These are phyloP conservation scores for Macrotis lagotis DNA, from an alignment of 2,113 vertebrate species.

Conservation along the genomic window DNA sequence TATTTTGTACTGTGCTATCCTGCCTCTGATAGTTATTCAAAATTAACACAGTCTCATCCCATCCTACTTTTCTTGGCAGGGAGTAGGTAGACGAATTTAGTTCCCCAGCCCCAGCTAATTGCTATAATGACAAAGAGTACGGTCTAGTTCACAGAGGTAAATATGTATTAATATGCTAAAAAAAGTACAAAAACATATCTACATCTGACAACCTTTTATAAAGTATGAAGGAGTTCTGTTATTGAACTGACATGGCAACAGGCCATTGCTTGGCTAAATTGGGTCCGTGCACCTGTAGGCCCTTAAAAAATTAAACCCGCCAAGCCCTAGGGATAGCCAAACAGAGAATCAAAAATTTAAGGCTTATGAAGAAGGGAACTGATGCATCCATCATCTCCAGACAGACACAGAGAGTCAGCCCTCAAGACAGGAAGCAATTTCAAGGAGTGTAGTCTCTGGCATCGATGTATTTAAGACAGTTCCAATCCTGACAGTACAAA, in stretches of 20 bases:
- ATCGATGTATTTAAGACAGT: not conserved
- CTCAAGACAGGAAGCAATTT: not conserved
- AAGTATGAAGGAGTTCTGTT: not conserved
- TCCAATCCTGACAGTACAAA: not conserved
- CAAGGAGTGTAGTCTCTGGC: not conserved
- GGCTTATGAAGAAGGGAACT: not conserved
- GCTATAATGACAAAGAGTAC: not conserved
- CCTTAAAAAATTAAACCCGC: not conserved
- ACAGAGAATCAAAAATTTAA: not conserved
- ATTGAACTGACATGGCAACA: not conserved
- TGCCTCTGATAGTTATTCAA: not conserved
- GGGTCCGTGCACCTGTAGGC: not conserved
- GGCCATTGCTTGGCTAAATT: not conserved
- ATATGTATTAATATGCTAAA: not conserved
- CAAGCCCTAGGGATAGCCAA: not conserved
- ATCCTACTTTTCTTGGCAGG: not conserved
- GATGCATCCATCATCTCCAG: not conserved
- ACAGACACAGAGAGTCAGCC: not conserved
- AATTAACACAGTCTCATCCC: not conserved
- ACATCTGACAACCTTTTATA: not conserved
- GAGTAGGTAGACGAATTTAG: not conserved
- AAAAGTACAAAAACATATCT: not conserved
- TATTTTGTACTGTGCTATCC: not conserved
- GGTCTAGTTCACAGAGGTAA: not conserved
- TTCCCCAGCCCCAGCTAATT: not conserved